These are phyloP conservation scores for Drosophila equinoxialis DNA, from an alignment of 1,140 invertebrate species.

Conservation along the genomic window DNA sequence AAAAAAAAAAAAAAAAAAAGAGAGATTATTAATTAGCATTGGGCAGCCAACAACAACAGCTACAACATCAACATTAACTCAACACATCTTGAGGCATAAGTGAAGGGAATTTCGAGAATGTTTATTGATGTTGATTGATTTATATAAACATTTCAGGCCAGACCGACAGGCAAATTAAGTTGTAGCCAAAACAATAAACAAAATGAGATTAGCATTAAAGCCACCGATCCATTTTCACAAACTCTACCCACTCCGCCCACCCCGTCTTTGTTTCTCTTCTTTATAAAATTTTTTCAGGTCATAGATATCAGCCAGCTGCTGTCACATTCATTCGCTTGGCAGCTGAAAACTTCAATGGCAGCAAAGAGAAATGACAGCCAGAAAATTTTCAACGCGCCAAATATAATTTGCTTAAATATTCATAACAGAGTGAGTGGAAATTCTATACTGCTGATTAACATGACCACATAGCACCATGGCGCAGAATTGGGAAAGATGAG, in stretches of 20 bases:
- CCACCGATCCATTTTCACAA: constrained; percentile 20
- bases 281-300: background rate
- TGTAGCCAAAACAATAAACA: constrained; percentile 78
- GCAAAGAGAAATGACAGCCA: constrained; percentile 22
- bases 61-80: constrained; percentile 27
- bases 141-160: constrained; percentile 73
- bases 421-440: constrained; percentile 63
- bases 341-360: constrained; percentile 17
- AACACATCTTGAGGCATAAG: constrained; percentile 49
- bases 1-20: background rate
- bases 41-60: constrained; percentile 25
- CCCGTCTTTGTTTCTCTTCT: background rate
- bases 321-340: constrained; percentile 57
- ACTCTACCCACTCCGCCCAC: background rate
- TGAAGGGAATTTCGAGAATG: constrained; percentile 35
- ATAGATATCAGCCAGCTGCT: constrained; percentile 45
- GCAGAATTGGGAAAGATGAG: background rate
- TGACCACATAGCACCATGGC: constrained; percentile 9
- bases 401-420: constrained; percentile 76
- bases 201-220: constrained; percentile 73
- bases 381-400: constrained; percentile 52
- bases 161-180: constrained; percentile 65
- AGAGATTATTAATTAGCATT: constrained; percentile 43
- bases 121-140: constrained; percentile 82
- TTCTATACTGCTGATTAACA: constrained; percentile 68